Evolutionary conservation across 2,888 invertebrate species (phyloP).

Genomic region (Ptychoptera contaminata): DNA sequence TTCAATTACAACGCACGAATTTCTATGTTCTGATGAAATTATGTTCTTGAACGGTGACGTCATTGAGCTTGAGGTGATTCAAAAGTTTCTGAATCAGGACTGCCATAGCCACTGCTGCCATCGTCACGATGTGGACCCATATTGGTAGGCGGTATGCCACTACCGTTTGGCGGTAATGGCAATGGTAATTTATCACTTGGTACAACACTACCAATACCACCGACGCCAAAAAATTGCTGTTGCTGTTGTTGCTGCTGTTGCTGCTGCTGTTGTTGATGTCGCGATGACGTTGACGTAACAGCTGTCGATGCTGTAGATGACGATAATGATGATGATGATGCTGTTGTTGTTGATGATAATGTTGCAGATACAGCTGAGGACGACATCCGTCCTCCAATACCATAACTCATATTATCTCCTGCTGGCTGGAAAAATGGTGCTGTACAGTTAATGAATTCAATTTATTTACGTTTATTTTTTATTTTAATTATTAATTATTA

Average conservation of each 20-base stretch:
- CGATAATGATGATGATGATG: constrained; percentile 4
- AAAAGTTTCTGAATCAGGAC: constrained; percentile 54
- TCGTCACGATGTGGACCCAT: constrained; percentile 35
- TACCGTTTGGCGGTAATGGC: constrained; percentile 24
- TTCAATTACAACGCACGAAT: neutral
- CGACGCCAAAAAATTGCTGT: constrained; percentile 22
- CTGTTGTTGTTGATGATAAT: constrained; percentile 9
- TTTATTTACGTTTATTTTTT: neutral
- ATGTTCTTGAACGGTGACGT: constrained; percentile 20
- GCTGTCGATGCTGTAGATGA: constrained; percentile 4
- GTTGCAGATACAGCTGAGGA: neutral
- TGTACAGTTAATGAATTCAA: constrained; percentile 8
- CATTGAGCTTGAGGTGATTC: constrained; percentile 32
- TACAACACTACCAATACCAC: constrained; percentile 31
- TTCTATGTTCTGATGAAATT: neutral
- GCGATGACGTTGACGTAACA: neutral
- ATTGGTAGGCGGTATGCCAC: constrained; percentile 3
- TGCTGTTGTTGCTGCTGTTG: constrained; percentile 19
- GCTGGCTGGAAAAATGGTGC: constrained; percentile 26
- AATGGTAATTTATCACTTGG: constrained; percentile 30
- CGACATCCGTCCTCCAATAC: constrained; percentile 4
- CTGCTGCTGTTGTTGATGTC: constrained; percentile 1
- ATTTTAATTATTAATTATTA: neutral
- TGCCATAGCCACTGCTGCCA: constrained; percentile 65
- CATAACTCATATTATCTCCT: constrained; percentile 28